Evolutionary conservation across 2,113 vertebrate genomes (phyloP), one percentile per base, ranked within the genome.

Genomic region (Aldabrachelys gigantea): DNA sequence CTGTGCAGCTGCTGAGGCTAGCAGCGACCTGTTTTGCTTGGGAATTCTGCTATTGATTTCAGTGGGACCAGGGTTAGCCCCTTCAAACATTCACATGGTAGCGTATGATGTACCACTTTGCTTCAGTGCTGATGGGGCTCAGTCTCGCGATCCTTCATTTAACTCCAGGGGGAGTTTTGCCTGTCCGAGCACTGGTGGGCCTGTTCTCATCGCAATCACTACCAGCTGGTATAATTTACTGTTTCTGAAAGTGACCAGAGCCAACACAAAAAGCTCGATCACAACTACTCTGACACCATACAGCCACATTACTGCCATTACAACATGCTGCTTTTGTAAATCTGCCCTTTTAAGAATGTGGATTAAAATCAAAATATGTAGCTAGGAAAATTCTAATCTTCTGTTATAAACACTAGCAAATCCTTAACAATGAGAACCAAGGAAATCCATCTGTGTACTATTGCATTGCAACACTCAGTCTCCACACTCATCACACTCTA

Each of bases 61-160:
- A 89, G 50, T 82, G 82, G 93, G 91, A 95, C 97, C 94, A 97
- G 80, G 93, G 95, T 97, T 95, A 96, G 89, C 56, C 53, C 44
- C 57, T 93, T 93, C 65, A 72, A 94, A 91, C 92, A 79, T 85
- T 83, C 81, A 62, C 57, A 49, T 3, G 86, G 78, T 31, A 87
- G 29, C 24, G 75, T 38, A 41, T 53, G 65, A 84, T 87, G 56
- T 56, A 81, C 82, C 89, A 13, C 78, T 82, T 57, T n/a, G n/a
- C 89, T 93, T 80, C 72, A 27, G 14, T 86, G 59, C 17, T 69
- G 19, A 5, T 22, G 80, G 87, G 57, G 29, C 56, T 87, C 76
- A 24, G 31, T 84, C 76, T 59, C 41, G n/a, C 21, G 44, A 11
- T 25, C 72, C 24, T 94, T 88, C 85, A 44, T 41, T 84, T 89